Conservation (phyloP, 37 sponge, comb jelly and placozoan species). For the Ephydatia muelleri region DNA sequence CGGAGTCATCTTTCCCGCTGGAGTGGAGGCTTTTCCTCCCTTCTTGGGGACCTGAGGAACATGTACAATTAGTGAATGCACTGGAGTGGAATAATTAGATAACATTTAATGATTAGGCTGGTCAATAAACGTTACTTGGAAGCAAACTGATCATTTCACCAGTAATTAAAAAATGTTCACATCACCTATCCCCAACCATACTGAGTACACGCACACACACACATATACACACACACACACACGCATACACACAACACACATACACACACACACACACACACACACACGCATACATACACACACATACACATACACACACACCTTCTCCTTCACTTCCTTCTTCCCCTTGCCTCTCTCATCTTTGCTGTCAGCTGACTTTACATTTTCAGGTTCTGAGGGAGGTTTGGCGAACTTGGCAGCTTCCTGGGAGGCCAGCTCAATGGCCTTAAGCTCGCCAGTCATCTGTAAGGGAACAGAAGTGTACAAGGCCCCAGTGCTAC, state of each 20-base stretch:
- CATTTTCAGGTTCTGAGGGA: not conserved
- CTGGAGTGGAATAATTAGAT: too few relatives aligned
- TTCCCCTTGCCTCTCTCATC: not conserved
- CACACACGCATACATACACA: constrained; percentile 5
- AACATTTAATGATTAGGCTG: too few relatives aligned
- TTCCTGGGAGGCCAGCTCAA: constrained; percentile 2
- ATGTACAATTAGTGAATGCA: not conserved
- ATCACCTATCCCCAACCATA: not conserved
- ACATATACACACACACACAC: constrained; percentile 4
- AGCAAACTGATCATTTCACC: too few relatives aligned
- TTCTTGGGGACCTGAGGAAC: not conserved
- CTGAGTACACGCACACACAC: constrained; percentile 8
- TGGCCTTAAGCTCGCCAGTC: constrained; percentile 6
- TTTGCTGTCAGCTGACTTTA: constrained; percentile 19
- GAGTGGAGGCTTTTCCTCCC: not conserved
- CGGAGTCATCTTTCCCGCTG: not conserved
- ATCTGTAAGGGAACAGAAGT: not conserved
- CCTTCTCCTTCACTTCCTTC: constrained; percentile 27
- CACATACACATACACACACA: constrained; percentile 3
- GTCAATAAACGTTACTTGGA: too few relatives aligned
- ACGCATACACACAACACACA: constrained; percentile 4
- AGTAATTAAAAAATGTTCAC: too few relatives aligned
- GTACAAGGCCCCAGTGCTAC: too few relatives aligned
- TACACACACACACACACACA: not conserved
- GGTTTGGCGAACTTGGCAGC: not conserved